Evolutionary conservation across 1,140 invertebrate species (phyloP).

Genomic region (Hyles vespertilio): DNA sequence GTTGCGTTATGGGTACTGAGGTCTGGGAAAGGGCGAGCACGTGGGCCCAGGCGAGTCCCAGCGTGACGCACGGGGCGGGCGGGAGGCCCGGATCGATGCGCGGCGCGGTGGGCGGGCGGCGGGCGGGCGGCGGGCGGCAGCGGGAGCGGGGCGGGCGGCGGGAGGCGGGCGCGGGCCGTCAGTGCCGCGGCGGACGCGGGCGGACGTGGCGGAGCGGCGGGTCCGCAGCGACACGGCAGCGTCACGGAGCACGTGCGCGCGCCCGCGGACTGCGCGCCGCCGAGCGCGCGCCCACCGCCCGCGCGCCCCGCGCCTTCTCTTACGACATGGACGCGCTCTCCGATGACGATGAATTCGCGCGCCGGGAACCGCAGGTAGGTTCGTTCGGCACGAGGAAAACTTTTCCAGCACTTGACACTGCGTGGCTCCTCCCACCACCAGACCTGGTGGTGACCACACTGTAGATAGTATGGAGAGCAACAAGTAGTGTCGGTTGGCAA

Average conservation of each 20-base stretch:
- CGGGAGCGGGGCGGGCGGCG: constrained; percentile 31
- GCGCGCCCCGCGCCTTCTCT: constrained; percentile 28
- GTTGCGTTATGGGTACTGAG: constrained; percentile 15
- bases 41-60: constrained; percentile 33
- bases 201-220: constrained; percentile 43
- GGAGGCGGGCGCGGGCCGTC: constrained; percentile 42
- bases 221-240: constrained; percentile 46
- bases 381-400: neutral
- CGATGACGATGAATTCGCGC: constrained; percentile 66
- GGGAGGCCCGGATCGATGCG: constrained; percentile 50
- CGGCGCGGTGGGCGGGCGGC: constrained; percentile 53
- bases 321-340: constrained; percentile 66
- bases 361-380: constrained; percentile 60
- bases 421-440: constrained; percentile 16
- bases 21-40: constrained; percentile 25
- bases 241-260: constrained; percentile 63
- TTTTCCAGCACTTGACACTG: constrained; percentile 11
- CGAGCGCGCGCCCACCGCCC: constrained; percentile 44
- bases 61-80: constrained; percentile 40
- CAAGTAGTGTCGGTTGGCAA: constrained; percentile 46
- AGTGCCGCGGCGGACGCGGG: constrained; percentile 64
- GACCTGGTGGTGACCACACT: constrained; percentile 5
- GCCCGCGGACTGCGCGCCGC: constrained; percentile 50
- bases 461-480: constrained; percentile 35
- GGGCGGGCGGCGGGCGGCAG: constrained; percentile 37